Percentiles rank a stretch among this genome's conserved stretches.
Conservation (phyloP, 2,797 vertebrate genomes). For the Cuniculus paca region DNA sequence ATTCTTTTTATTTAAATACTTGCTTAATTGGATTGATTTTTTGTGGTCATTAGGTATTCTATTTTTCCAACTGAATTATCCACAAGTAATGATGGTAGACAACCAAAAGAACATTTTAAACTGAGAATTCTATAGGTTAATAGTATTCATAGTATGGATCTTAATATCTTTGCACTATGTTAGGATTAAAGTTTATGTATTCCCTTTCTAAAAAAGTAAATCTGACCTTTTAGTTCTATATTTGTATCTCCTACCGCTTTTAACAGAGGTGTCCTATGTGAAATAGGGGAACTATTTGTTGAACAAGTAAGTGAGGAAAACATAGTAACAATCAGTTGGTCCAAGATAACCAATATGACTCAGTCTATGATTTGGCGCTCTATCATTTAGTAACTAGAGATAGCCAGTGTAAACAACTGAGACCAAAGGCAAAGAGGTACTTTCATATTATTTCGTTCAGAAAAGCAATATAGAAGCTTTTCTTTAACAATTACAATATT, state of each 20-base stretch:
- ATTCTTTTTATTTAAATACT: background rate
- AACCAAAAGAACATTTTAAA: background rate
- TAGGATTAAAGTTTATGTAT: background rate
- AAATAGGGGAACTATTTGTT: background rate
- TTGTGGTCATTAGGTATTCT: background rate
- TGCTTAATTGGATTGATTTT: background rate
- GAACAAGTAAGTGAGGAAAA: background rate
- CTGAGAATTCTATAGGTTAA: background rate
- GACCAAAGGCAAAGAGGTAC: background rate
- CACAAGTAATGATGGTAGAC: background rate
- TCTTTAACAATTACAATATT: background rate
- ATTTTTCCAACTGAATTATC: slow-evolving; percentile 9
- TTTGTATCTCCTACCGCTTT: background rate
- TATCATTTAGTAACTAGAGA: background rate
- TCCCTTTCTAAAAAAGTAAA: background rate
- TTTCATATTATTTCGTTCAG: slow-evolving; percentile 8
- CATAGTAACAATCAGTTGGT: background rate
- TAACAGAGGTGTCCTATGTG: background rate
- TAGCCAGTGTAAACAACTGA: background rate
- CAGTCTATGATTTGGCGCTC: background rate
- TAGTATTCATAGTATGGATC: background rate
- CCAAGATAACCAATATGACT: background rate
- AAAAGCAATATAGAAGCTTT: slow-evolving; percentile 8
- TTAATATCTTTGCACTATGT: background rate
- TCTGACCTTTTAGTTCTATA: background rate